A percentile compares a stretch with the other conserved stretches of the same genome.
phyloP scores from a whole-genome alignment of 2,113 vertebrate genomes.

The Macquaria australasica region DNA sequence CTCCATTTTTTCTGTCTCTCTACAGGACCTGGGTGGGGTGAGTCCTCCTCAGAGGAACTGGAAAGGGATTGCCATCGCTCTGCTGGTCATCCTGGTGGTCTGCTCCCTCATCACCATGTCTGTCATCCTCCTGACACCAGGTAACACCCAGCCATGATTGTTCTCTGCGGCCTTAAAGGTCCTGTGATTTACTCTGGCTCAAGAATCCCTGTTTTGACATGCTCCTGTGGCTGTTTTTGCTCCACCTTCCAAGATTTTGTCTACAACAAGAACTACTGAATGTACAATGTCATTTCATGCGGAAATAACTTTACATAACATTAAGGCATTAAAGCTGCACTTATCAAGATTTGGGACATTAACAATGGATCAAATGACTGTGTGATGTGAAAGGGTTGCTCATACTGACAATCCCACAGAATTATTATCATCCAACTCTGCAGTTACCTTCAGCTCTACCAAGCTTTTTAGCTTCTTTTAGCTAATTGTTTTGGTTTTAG shows the following conservation, averaged over 20 bases:
- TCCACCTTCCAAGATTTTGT: background rate
- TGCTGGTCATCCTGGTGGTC: slow-evolving; percentile 98
- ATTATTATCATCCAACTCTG: background rate
- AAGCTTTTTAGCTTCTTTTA: background rate
- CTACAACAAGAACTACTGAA: no score
- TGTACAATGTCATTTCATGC: background rate
- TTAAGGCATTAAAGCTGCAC: background rate
- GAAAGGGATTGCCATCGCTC: slow-evolving; percentile 98
- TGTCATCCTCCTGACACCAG: slow-evolving; percentile 98
- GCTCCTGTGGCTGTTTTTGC: background rate
- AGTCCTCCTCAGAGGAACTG: slow-evolving; percentile 97
- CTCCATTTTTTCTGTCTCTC: slow-evolving; percentile 43
- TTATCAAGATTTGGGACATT: background rate
- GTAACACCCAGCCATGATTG: slow-evolving; percentile 76
- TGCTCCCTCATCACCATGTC: slow-evolving; percentile 99
- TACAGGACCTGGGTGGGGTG: slow-evolving; percentile 94
- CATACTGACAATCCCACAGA: background rate
- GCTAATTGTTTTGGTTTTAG: background rate
- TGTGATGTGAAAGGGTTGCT: background rate
- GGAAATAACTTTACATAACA: background rate
- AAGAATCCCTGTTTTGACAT: background rate
- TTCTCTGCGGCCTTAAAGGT: background rate
- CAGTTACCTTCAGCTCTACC: background rate
- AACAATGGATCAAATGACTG: background rate
- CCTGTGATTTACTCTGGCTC: background rate